These are phyloP conservation scores for Andrena haemorrhoa DNA, from an alignment of 2,888 invertebrate species.

Conservation along the genomic window DNA sequence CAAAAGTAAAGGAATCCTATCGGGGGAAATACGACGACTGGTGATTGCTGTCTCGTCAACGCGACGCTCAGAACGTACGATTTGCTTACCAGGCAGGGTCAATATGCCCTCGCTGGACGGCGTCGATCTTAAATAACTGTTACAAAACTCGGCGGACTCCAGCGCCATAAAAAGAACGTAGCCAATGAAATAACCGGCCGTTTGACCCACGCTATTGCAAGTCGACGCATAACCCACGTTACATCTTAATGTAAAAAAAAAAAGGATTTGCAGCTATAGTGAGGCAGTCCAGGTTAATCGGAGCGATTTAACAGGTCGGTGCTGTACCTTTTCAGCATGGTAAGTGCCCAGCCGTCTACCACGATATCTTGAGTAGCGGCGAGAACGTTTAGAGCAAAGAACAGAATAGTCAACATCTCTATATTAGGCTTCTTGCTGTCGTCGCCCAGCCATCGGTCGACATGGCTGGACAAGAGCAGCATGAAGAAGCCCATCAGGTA, in stretches of 20 bases:
- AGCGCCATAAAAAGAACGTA: slow-evolving; percentile 98
- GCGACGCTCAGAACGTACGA: slow-evolving; percentile 26
- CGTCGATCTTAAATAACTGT: slow-evolving; percentile 92
- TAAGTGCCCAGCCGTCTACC: slow-evolving; percentile 99
- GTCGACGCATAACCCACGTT: slow-evolving; percentile 99
- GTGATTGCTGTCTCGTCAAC: neutral
- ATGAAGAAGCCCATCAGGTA: slow-evolving; percentile 96
- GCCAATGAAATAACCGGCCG: slow-evolving; percentile 98
- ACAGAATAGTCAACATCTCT: slow-evolving; percentile 92
- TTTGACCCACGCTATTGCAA: slow-evolving; percentile 99
- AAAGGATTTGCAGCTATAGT: neutral
- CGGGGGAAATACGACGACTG: slow-evolving; percentile 58
- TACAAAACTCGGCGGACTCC: slow-evolving; percentile 98
- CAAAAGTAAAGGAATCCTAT: slow-evolving; percentile 96
- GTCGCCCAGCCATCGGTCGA: slow-evolving; percentile 92
- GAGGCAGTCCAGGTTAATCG: neutral
- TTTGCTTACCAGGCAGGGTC: slow-evolving; percentile 86
- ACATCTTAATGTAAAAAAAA: slow-evolving; percentile 39
- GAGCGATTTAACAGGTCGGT: neutral
- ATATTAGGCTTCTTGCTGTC: slow-evolving; percentile 89
- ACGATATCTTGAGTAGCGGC: slow-evolving; percentile 99
- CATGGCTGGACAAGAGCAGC: slow-evolving; percentile 92
- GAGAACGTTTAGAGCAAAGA: slow-evolving; percentile 96
- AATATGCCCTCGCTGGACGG: slow-evolving; percentile 91
- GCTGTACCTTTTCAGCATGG: slow-evolving; percentile 95